Base-by-base conservation (phyloP, 2,888 invertebrate species). In the Capitulum mitella region DNA sequence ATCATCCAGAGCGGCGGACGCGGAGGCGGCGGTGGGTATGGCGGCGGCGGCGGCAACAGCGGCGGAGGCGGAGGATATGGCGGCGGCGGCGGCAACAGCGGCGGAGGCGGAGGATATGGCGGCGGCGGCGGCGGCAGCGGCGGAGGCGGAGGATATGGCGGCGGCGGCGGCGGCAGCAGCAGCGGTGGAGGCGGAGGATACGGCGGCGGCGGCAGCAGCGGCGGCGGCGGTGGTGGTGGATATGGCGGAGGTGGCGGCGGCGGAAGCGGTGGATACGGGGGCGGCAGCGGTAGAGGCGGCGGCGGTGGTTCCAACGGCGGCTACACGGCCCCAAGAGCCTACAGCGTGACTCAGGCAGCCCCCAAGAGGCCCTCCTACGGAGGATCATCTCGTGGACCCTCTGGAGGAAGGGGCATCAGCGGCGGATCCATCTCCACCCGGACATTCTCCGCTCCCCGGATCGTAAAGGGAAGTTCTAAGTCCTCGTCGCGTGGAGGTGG, bases 401-500 rank as follows among this genome's bases (percentile, higher is more conserved):
- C 58, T 29, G 29, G 10, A n/a, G 58, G 58, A 26, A 58, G 29
- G 29, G 58, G 58, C 10, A 58, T 58, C 58, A 58, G n/a, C 58
- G 58, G 58, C n/a, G 58, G 58, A 6, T n/a, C 58, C 58, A 58
- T 58, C 58, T 58, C 58, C 26, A 58, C 58, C n/a, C n/a, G 58
- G n/a, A 10, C 58, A 10, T 58, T 58, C 58, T 58, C 58, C n/a
- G n/a, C n/a, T 3, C 58, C 58, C 8, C 58, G 58, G n/a, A 58
- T 58, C 8, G 58, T 58, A 10, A 58, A 58, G 58, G 58, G 58
- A 26, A 29, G n/a, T 6, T 58, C 58, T 6, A 58, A 58, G 58
- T 58, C 58, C 10, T 58, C n/a, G n/a, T n/a, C 43, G 43, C 6
- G 43, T 8, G 43, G 43, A 5, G 43, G 43, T 12, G 43, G 43